Evolutionary conservation across 1,140 invertebrate genomes (phyloP).

Genomic region (Orchestia grillus): DNA sequence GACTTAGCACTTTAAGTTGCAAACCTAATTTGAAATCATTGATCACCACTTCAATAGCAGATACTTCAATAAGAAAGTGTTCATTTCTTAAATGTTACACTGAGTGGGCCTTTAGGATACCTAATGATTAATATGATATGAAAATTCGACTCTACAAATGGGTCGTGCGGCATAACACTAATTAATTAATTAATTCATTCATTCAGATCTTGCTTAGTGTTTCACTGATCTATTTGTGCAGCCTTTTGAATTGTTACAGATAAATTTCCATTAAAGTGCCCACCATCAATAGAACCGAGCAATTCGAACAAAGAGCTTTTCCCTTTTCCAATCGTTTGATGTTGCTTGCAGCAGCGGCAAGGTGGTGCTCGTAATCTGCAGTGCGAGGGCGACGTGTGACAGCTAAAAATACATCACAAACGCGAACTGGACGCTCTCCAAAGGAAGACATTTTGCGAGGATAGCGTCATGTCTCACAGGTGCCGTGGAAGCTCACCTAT

Average conservation of each 20-base stretch:
- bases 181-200: too few species aligned
- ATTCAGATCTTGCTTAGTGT: background rate
- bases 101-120: too few species aligned
- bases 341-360: background rate
- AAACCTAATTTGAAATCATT: too few species aligned
- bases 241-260: background rate
- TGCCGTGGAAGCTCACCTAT: background rate
- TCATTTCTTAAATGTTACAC: too few species aligned
- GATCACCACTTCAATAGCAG: too few species aligned
- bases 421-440: background rate
- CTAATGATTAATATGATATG: too few species aligned
- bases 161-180: background rate
- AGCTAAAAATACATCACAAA: background rate
- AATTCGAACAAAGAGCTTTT: background rate
- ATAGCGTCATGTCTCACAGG: constrained; percentile 18
- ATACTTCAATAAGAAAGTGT: too few species aligned
- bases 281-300: background rate
- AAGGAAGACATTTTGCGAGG: background rate
- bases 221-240: background rate
- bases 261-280: background rate
- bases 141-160: background rate
- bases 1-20: background rate
- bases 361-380: background rate
- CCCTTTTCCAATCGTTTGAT: background rate
- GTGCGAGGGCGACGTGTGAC: background rate